Conservation (phyloP, 2,113 vertebrate species). For the Mesembrinibis cayennensis region DNA sequence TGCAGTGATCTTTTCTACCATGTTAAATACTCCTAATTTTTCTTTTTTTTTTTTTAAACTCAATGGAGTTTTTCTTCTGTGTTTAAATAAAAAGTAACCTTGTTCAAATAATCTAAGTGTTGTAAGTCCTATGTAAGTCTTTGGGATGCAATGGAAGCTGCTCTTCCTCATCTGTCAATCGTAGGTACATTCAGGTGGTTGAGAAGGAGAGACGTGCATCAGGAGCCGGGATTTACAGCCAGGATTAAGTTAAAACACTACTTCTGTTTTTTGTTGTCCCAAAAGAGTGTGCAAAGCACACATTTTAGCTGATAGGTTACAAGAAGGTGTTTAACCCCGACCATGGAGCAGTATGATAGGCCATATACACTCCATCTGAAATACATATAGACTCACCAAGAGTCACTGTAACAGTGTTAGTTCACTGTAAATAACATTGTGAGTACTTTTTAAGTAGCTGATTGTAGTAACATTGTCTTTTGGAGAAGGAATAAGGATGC, state of each 20-base stretch:
- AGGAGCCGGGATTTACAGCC: neutral
- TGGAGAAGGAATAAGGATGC: neutral
- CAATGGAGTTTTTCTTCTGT: neutral
- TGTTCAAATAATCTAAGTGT: neutral
- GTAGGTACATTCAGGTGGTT: neutral
- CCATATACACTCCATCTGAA: too few relatives aligned
- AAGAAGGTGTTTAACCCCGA: neutral
- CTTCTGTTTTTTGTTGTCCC: neutral
- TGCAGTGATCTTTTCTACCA: neutral
- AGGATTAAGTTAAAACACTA: neutral
- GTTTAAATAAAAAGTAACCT: neutral
- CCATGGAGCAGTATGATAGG: neutral
- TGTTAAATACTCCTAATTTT: neutral
- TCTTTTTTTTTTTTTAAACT: neutral
- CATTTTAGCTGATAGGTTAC: neutral
- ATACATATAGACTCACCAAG: neutral
- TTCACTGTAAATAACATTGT: neutral
- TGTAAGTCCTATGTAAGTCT: neutral
- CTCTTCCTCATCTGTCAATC: neutral
- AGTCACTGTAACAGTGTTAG: too few relatives aligned
- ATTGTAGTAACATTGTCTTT: neutral
- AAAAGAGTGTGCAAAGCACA: neutral
- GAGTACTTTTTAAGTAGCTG: neutral
- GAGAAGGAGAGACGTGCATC: neutral
- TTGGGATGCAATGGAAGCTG: neutral